These are phyloP conservation scores for Poecilia gillii DNA, from an alignment of 2,797 vertebrate genomes.

Conservation along the genomic window DNA sequence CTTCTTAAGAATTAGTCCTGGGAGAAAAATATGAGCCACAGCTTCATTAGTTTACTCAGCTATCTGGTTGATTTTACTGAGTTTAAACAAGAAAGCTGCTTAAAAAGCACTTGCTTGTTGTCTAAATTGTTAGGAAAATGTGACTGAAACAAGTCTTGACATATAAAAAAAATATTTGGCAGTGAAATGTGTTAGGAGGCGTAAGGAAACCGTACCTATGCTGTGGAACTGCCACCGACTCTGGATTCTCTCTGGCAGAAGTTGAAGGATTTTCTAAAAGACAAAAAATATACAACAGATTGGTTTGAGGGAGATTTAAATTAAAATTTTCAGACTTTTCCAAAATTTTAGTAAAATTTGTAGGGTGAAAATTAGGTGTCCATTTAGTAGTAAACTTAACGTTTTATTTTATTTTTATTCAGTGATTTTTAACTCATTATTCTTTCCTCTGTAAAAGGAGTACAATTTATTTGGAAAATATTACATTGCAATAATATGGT, in stretches of 20 bases:
- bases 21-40: conserved; percentile 27
- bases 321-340: neutral
- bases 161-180: neutral
- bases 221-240: conserved; percentile 99
- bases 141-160: neutral
- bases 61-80: neutral
- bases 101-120: neutral
- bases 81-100: neutral
- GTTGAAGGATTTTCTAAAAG: conserved; percentile 95
- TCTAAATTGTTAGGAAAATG: neutral
- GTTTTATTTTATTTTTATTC: neutral
- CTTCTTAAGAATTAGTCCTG: conserved; percentile 98
- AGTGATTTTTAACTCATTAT: neutral
- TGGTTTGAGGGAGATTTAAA: neutral
- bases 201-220: conserved; percentile 84
- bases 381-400: neutral
- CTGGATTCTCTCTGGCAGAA: conserved; percentile 96
- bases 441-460: neutral
- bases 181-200: neutral
- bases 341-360: neutral
- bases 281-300: conserved; percentile 1
- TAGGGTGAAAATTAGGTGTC: neutral
- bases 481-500: neutral
- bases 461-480: neutral
- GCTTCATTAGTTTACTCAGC: neutral